These are phyloP conservation scores for Sminthurinus aureus DNA, from an alignment of 2,888 invertebrate species.

Conservation along the genomic window DNA sequence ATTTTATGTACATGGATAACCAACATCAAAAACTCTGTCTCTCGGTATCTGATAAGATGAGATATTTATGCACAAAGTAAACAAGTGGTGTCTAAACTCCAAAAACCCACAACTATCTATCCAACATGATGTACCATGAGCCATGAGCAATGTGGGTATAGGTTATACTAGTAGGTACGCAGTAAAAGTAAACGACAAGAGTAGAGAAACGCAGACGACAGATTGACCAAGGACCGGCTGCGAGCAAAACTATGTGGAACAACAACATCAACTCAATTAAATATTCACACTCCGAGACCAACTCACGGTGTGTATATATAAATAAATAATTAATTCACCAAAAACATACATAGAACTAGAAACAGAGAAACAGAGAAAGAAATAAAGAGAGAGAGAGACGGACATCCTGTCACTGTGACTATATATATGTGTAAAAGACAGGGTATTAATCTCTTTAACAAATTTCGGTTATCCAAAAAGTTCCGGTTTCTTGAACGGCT, in stretches of 20 bases:
- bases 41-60: slow-evolving; percentile 1
- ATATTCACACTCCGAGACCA: slow-evolving; percentile 29
- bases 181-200: background rate
- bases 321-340: background rate
- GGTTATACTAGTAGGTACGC: background rate
- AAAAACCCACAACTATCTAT: background rate
- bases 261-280: slow-evolving; percentile 34
- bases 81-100: background rate
- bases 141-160: background rate
- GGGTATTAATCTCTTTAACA: background rate
- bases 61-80: slow-evolving; percentile 2
- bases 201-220: slow-evolving; percentile 24
- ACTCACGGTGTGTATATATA: slow-evolving; percentile 5
- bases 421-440: background rate
- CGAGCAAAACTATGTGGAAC: slow-evolving; percentile 3
- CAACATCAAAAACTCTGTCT: no score
- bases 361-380: no score
- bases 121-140: background rate
- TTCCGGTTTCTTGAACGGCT: no score
- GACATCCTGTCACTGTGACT: background rate
- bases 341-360: background rate
- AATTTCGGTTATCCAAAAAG: background rate
- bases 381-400: no score
- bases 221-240: slow-evolving; percentile 34
- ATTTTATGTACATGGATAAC: no score